Conservation (phyloP, 2,888 invertebrate genomes). For the Lochmaea capreae region DNA sequence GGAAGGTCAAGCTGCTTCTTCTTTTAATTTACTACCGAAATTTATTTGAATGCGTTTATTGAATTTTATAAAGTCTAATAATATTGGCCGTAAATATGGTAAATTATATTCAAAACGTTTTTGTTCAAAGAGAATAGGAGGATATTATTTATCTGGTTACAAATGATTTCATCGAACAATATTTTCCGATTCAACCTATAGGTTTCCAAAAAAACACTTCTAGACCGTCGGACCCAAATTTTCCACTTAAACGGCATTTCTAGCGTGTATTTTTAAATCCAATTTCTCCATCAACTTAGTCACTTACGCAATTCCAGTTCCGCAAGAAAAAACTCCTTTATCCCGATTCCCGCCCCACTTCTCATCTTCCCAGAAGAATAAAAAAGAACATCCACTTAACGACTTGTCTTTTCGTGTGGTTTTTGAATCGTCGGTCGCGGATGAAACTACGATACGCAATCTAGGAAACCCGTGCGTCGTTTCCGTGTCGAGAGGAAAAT, state of each 20-base stretch:
- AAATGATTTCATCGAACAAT: not conserved
- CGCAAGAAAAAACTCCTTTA: slow-evolving; percentile 10
- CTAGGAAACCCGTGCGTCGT: slow-evolving; percentile 11
- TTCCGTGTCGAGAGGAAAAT: slow-evolving; percentile 23
- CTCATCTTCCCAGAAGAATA: slow-evolving; percentile 23
- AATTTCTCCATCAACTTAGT: slow-evolving; percentile 30
- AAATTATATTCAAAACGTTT: slow-evolving; percentile 22
- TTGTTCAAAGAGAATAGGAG: not conserved
- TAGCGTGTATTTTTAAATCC: slow-evolving; percentile 8
- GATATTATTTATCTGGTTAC: too few relatives aligned
- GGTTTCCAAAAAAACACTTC: too few relatives aligned
- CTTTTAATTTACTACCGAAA: slow-evolving; percentile 27
- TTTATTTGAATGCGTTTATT: slow-evolving; percentile 40
- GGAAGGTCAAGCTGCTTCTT: slow-evolving; percentile 28
- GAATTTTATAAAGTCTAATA: slow-evolving; percentile 34
- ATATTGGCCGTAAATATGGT: slow-evolving; percentile 17
- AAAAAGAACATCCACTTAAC: slow-evolving; percentile 27
- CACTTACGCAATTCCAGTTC: slow-evolving; percentile 25
- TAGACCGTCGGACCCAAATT: too few relatives aligned
- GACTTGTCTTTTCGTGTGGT: slow-evolving; percentile 24
- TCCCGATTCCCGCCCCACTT: not conserved
- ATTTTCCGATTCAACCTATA: too few relatives aligned
- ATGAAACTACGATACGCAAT: slow-evolving; percentile 25
- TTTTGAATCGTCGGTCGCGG: slow-evolving; percentile 13
- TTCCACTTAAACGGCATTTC: not conserved